phyloP scores from a whole-genome alignment of 2,888 invertebrate species.

The Cryptus armator region DNA sequence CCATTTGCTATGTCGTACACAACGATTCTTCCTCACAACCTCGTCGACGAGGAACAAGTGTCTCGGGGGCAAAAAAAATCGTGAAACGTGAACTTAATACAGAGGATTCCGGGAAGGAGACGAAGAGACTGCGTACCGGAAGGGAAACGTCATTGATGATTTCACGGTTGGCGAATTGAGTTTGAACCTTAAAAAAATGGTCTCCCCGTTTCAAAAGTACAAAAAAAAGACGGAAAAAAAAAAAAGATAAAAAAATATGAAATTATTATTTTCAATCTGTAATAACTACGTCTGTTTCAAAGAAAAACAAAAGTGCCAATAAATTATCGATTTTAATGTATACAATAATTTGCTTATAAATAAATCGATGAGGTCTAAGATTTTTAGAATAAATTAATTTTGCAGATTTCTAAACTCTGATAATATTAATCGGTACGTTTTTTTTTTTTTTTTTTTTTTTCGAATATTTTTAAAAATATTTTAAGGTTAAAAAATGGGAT shows the following conservation, averaged over 20 bases:
- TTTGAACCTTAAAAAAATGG: constrained; percentile 3
- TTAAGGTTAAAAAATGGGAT: neutral
- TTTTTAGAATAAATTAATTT: too few species aligned
- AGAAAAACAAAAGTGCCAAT: too few species aligned
- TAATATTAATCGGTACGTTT: neutral
- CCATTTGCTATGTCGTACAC: constrained; percentile 9
- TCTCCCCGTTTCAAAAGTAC: constrained; percentile 14
- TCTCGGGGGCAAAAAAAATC: constrained; percentile 43
- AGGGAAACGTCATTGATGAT: constrained; percentile 70
- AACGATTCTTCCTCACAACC: constrained; percentile 20
- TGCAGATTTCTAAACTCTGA: too few species aligned
- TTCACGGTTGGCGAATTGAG: constrained; percentile 64
- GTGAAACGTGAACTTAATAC: constrained; percentile 33
- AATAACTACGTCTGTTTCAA: neutral
- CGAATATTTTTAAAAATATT: too few species aligned
- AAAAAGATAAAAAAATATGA: neutral
- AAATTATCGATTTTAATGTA: too few species aligned
- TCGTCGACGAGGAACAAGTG: constrained; percentile 58
- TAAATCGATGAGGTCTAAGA: too few species aligned
- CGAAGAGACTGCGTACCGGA: constrained; percentile 62
- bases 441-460: neutral
- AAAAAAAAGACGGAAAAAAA: constrained; percentile 24
- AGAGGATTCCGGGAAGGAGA: constrained; percentile 68
- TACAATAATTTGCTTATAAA: too few species aligned
- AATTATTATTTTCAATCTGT: neutral